These are phyloP conservation scores for Nemotelus pantherinus DNA, from an alignment of 2,888 invertebrate genomes.

Conservation along the genomic window DNA sequence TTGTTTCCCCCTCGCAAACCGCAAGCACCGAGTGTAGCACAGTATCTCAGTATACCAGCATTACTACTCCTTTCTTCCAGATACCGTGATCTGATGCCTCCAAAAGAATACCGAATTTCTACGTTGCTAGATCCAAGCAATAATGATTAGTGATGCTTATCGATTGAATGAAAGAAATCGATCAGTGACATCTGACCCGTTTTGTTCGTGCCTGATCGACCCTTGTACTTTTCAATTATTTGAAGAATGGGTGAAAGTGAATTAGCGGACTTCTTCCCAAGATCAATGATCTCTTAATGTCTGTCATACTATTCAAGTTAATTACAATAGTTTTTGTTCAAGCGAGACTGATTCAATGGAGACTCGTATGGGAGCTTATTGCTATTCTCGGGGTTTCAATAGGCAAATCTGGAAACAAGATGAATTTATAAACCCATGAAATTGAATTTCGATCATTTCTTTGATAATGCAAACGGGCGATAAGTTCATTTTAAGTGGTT, in stretches of 20 bases:
- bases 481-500: slow-evolving; percentile 11
- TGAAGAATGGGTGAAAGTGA: slow-evolving; percentile 30
- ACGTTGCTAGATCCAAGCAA: slow-evolving; percentile 34
- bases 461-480: background rate
- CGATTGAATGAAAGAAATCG: slow-evolving; percentile 41
- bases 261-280: slow-evolving; percentile 11
- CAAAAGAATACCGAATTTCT: background rate
- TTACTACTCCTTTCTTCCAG: too few relatives aligned
- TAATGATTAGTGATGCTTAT: slow-evolving; percentile 43
- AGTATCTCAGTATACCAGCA: background rate
- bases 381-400: background rate
- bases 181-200: slow-evolving; percentile 43
- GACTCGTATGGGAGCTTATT: background rate
- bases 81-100: too few relatives aligned
- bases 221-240: slow-evolving; percentile 39
- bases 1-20: slow-evolving; percentile 17
- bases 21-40: background rate
- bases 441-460: slow-evolving; percentile 16
- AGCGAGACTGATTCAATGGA: background rate
- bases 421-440: slow-evolving; percentile 6
- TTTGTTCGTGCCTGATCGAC: slow-evolving; percentile 22
- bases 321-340: slow-evolving; percentile 13
- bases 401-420: background rate
- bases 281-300: slow-evolving; percentile 43
- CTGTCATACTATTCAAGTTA: slow-evolving; percentile 30